Percentiles rank a stretch among this genome's conserved stretches.
Evolutionary conservation across 2,113 vertebrate species (phyloP).

Genomic region (Cottus gobio): DNA sequence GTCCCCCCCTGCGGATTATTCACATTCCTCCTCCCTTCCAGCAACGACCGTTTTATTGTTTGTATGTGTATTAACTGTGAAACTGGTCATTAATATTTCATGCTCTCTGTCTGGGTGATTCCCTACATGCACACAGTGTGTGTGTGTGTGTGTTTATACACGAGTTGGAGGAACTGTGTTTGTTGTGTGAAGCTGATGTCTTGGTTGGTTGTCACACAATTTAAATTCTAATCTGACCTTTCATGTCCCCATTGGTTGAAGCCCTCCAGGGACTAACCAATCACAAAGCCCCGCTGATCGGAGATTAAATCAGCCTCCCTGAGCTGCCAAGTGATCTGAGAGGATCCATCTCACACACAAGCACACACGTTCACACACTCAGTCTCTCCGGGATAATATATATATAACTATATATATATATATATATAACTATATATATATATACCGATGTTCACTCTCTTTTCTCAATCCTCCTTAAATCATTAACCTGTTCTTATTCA

Average conservation of each 20-base stretch:
- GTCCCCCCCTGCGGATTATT: constrained; percentile 48
- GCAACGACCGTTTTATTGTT: constrained; percentile 42
- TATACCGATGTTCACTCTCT: not conserved
- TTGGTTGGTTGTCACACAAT: constrained; percentile 42
- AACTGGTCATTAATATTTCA: constrained; percentile 73
- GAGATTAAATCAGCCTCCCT: constrained; percentile 56
- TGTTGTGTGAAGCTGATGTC: constrained; percentile 34
- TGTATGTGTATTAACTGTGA: constrained; percentile 44
- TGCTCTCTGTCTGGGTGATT: constrained; percentile 49
- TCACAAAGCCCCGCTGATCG: constrained; percentile 35
- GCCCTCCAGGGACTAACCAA: constrained; percentile 61
- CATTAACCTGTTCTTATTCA: not conserved
- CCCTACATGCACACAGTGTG: constrained; percentile 1
- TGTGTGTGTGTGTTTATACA: not conserved
- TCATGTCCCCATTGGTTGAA: constrained; percentile 50
- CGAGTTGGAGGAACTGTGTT: not conserved
- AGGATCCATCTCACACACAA: constrained; percentile 16
- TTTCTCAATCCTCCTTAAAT: not conserved
- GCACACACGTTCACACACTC: not conserved
- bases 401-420: not conserved
- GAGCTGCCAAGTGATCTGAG: constrained; percentile 43
- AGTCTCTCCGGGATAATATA: not conserved
- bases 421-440: too few species aligned
- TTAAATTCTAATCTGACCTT: constrained; percentile 60
- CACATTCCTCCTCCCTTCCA: constrained; percentile 45